Evolutionary conservation across 1,140 invertebrate genomes (phyloP).

Genomic region (Leptinotarsa defecta): DNA sequence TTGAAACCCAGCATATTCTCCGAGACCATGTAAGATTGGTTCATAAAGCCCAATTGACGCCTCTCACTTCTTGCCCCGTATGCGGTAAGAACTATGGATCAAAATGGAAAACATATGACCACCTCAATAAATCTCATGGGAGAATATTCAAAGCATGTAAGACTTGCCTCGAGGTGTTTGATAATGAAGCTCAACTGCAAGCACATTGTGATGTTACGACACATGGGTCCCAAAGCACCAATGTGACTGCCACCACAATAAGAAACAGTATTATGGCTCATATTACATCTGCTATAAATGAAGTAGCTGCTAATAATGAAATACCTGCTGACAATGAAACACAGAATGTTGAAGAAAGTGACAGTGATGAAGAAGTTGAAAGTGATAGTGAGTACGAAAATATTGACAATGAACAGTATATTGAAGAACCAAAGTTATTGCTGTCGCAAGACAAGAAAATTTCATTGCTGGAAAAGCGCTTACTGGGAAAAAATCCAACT

Average conservation of each 20-base stretch:
- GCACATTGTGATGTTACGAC: slow-evolving; percentile 58
- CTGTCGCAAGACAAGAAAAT: slow-evolving; percentile 41
- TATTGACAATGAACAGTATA: slow-evolving; percentile 11
- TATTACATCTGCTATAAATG: slow-evolving; percentile 34
- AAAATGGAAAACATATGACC: slow-evolving; percentile 66
- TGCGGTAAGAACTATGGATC: slow-evolving; percentile 67
- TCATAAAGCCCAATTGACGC: slow-evolving; percentile 59
- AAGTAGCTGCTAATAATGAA: slow-evolving; percentile 22
- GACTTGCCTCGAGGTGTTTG: slow-evolving; percentile 64
- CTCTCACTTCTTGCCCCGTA: slow-evolving; percentile 63
- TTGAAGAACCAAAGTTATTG: slow-evolving; percentile 31
- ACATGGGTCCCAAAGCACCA: slow-evolving; percentile 46
- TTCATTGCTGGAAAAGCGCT: slow-evolving; percentile 47
- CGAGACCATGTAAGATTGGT: slow-evolving; percentile 62
- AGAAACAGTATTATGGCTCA: slow-evolving; percentile 29
- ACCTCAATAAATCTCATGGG: slow-evolving; percentile 66
- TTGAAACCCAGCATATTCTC: slow-evolving; percentile 63
- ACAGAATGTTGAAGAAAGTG: slow-evolving; percentile 31
- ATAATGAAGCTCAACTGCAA: slow-evolving; percentile 59
- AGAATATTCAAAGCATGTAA: slow-evolving; percentile 65
- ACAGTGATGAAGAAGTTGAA: slow-evolving; percentile 14
- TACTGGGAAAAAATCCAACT: slow-evolving; percentile 41
- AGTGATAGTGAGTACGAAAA: slow-evolving; percentile 24
- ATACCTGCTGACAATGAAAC: slow-evolving; percentile 29
- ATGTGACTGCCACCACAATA: not conserved